A percentile compares a stretch with the other conserved stretches of the same genome.
These are phyloP conservation scores for Branchellion lobata DNA, from an alignment of 2,888 invertebrate species.

Conservation along the genomic window DNA sequence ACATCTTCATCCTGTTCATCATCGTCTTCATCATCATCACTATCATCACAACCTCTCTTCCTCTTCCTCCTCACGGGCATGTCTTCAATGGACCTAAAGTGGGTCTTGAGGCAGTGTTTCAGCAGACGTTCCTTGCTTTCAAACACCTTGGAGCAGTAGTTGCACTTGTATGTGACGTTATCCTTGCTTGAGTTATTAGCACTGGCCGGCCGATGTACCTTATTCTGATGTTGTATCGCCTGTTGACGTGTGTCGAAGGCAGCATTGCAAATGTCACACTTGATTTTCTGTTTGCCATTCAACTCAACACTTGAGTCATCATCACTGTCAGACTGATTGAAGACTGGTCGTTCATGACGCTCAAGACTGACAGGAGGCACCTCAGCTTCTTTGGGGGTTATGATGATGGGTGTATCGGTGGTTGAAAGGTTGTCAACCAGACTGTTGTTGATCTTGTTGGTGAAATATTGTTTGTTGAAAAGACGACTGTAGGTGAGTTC, in stretches of 20 bases:
- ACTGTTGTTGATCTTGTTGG: slow-evolving; percentile 11
- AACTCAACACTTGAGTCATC: slow-evolving; percentile 4
- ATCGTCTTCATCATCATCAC: not conserved
- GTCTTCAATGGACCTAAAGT: slow-evolving; percentile 36
- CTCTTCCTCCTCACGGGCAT: slow-evolving; percentile 7
- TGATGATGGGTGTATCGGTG: not conserved
- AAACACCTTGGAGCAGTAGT: slow-evolving; percentile 41
- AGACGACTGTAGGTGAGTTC: not conserved
- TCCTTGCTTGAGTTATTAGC: not conserved
- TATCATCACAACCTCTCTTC: not conserved
- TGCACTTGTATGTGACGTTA: not conserved
- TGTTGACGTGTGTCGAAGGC: slow-evolving; percentile 32
- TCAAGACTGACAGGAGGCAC: not conserved
- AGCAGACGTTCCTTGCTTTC: slow-evolving; percentile 32
- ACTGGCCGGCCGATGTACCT: slow-evolving; percentile 11
- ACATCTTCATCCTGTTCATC: not conserved
- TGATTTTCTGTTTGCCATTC: slow-evolving; percentile 27
- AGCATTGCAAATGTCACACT: slow-evolving; percentile 40
- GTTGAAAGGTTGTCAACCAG: too few relatives aligned
- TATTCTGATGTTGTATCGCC: slow-evolving; percentile 28
- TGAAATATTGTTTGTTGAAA: not conserved
- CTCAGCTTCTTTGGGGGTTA: not conserved
- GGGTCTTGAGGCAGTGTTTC: slow-evolving; percentile 34
- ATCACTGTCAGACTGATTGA: slow-evolving; percentile 18
- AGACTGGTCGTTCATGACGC: not conserved